Evolutionary conservation across 2,113 vertebrate genomes (phyloP).

Genomic region (Carettochelys insculpta): DNA sequence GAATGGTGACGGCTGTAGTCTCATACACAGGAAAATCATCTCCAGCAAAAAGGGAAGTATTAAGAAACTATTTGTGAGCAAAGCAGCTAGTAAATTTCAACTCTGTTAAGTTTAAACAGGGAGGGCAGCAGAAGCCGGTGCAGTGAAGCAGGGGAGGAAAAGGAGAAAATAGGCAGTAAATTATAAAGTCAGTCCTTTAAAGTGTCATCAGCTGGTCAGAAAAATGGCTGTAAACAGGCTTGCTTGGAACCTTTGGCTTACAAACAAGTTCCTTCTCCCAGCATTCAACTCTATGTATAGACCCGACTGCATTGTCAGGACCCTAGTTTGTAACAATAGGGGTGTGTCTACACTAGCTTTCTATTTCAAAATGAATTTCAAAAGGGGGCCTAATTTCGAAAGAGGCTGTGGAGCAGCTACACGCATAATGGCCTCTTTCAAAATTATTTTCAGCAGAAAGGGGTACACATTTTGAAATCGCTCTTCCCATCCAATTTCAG

Average conservation of each 20-base stretch:
- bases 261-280: not conserved
- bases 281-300: no score
- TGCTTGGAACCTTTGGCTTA: not conserved
- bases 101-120: not conserved
- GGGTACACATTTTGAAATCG: no score
- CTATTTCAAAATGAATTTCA: no score
- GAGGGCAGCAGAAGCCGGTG: not conserved
- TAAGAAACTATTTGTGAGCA: not conserved
- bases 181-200: not conserved
- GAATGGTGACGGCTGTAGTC: not conserved
- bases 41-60: not conserved
- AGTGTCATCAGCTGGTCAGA: not conserved
- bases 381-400: no score
- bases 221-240: not conserved
- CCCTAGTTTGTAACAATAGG: not conserved
- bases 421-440: no score
- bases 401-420: no score
- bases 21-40: not conserved
- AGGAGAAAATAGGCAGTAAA: not conserved
- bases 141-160: not conserved
- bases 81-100: not conserved
- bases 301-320: not conserved
- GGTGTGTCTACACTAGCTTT: no score
- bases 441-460: no score
- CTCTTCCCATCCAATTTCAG: no score